A percentile compares a stretch with the other conserved stretches of the same genome.
Conservation (phyloP, 2,888 invertebrate species). For the Noctua janthina region DNA sequence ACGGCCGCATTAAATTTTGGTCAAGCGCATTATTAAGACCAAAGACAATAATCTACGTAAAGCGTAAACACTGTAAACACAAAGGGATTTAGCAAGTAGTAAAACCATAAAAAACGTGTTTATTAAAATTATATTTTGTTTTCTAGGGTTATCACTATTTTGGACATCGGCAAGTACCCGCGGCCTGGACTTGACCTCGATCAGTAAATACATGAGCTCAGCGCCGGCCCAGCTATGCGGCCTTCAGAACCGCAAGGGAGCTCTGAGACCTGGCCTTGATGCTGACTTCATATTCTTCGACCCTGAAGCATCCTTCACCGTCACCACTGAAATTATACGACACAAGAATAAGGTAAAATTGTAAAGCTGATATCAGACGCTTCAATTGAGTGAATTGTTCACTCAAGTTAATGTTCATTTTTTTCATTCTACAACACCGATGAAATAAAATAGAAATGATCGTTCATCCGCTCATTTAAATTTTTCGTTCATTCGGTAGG, state of each 20-base stretch:
- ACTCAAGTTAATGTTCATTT: neutral
- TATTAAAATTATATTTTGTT: neutral
- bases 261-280: conserved; percentile 91
- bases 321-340: conserved; percentile 90
- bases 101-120: neutral
- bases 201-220: conserved; percentile 91
- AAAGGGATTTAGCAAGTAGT: neutral
- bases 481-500: neutral
- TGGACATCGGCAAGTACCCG: conserved; percentile 92
- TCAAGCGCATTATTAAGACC: neutral
- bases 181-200: conserved; percentile 88
- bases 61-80: neutral
- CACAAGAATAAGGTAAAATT: conserved; percentile 92
- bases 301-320: conserved; percentile 91
- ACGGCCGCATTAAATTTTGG: neutral
- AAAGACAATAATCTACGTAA: neutral
- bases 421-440: neutral
- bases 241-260: conserved; percentile 91
- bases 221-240: conserved; percentile 92
- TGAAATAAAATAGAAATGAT: neutral
- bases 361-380: neutral
- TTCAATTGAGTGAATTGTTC: neutral
- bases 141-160: conserved; percentile 91
- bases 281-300: conserved; percentile 94
- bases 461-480: neutral